These are phyloP conservation scores for Aphelenchoides besseyi DNA, from an alignment of 1,140 invertebrate genomes.

Conservation along the genomic window DNA sequence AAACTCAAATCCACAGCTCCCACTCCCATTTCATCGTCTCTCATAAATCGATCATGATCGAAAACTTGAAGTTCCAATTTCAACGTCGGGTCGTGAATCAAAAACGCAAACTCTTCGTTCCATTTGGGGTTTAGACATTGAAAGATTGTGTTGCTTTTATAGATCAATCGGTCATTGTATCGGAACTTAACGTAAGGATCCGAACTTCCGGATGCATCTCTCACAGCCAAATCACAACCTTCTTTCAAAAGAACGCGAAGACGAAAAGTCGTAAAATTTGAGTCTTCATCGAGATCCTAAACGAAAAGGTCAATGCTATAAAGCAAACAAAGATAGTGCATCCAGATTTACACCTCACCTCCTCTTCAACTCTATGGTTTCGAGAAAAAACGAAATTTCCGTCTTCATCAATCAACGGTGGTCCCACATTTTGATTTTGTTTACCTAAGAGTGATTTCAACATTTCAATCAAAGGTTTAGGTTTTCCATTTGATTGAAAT, in stretches of 20 bases:
- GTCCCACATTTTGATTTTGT: not conserved
- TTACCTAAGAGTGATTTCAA: not conserved
- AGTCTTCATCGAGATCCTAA: conserved; percentile 24
- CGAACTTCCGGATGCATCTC: conserved; percentile 63
- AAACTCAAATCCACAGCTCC: conserved; percentile 78
- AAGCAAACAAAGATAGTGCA: not conserved
- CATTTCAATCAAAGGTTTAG: too few relatives aligned
- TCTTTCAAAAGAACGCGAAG: conserved; percentile 47
- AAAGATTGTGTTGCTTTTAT: conserved; percentile 64
- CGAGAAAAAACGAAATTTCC: conserved; percentile 2
- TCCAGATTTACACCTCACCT: not conserved
- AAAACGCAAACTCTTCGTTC: conserved; percentile 65
- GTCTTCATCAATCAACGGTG: not conserved
- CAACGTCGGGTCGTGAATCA: conserved; percentile 54
- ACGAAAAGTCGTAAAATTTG: conserved; percentile 46
- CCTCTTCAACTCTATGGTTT: conserved; percentile 19
- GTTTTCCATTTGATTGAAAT: too few relatives aligned
- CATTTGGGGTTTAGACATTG: conserved; percentile 67
- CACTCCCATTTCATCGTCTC: conserved; percentile 96
- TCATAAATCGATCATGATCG: conserved; percentile 92
- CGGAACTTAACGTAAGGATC: conserved; percentile 68
- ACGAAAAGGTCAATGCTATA: conserved; percentile 8
- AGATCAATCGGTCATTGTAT: conserved; percentile 62
- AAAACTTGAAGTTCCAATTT: conserved; percentile 66
- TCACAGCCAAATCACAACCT: conserved; percentile 51